phyloP scores from a whole-genome alignment of 92 coral and sea anemone species.

The Porites rus region DNA sequence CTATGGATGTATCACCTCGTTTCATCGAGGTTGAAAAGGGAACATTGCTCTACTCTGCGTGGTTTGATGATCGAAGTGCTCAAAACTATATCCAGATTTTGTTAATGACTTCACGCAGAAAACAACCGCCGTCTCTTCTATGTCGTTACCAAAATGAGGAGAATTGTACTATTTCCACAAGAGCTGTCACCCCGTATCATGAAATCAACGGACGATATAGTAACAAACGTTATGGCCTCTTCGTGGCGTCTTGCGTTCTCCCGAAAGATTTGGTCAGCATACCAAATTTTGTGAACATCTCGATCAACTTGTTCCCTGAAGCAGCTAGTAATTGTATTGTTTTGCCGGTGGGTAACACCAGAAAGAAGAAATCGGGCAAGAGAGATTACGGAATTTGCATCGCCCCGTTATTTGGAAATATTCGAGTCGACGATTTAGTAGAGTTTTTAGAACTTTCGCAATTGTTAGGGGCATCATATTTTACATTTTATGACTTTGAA shows the following conservation, averaged over 20 bases:
- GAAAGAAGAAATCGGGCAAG: neutral
- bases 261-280: no score
- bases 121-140: neutral
- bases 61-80: no score
- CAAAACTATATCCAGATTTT: no score
- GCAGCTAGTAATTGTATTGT: neutral
- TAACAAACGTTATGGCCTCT: neutral
- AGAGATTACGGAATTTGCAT: neutral
- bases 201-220: neutral
- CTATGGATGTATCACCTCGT: no score
- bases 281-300: no score
- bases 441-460: neutral
- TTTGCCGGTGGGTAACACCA: neutral
- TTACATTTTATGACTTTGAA: neutral
- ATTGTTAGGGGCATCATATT: neutral
- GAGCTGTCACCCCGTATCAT: neutral
- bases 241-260: no score
- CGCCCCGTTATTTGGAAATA: neutral
- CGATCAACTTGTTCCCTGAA: neutral
- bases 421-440: neutral
- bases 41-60: no score
- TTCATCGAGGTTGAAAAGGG: no score
- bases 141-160: neutral
- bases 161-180: neutral
- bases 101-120: no score